Base-by-base conservation (phyloP, 37 sponge, comb jelly and placozoan genomes). In the Ianthella basta region DNA sequence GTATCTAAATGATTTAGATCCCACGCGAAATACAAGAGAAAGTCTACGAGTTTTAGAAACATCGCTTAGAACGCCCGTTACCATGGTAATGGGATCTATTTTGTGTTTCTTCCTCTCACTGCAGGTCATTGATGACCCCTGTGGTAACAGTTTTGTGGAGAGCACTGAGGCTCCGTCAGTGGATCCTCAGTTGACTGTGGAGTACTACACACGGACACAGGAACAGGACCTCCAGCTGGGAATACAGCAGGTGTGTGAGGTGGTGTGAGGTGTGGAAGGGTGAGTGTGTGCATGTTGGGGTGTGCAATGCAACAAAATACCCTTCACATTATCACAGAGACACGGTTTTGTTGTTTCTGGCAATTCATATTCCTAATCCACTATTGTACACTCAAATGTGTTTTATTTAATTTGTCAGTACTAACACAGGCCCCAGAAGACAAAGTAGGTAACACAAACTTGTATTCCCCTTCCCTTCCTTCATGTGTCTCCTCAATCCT, bases 141-240 rank as follows among this genome's bases (percentile, higher is more conserved):
- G 95, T 59, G 99, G 99, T 0, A 98, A 98, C 79, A 98, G 99
- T 79, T 98, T 94, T 74, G 36, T 98, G 34, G 95, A 98, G 67
- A 93, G 89, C 73, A 56, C 67, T 23, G 30, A 70, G 14, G 92
- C 90, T 23, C 96, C 94, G n/a, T 32, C 41, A 15, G 23, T 75
- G 4, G 94, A 95, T 85, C 96, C 94, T 34, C 8, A 60, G 32
- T 67, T 96, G 35, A 70, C 54, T 3, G 81, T 80, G 54, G 87
- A 85, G 32, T 69, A 82, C 80, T 98, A 96, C 79, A 80, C 33
- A 34, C 78, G 99, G 0, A 85, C 95, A 54, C 41, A 60, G 16
- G 88, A 94, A 55, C 97, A 98, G 82, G 86, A 96, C 59, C 74
- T 55, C 37, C 24, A 55, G 41, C 77, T 96, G 4, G 92, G 88